Evolutionary conservation across 2,113 vertebrate species (phyloP).

Genomic region (Lathamus discolor): DNA sequence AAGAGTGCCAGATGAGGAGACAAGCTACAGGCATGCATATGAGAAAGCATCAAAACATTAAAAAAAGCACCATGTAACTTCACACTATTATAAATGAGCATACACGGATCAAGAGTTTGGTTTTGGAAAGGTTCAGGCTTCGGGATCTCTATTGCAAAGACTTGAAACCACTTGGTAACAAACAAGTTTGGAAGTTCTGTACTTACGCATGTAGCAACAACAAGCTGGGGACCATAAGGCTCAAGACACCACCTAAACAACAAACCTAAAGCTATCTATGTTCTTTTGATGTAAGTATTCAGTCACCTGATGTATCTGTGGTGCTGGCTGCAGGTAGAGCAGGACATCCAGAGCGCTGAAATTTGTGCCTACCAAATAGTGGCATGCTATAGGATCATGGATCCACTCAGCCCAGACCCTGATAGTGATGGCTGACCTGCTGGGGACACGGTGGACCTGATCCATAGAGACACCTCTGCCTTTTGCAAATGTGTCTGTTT

Average conservation of each 20-base stretch:
- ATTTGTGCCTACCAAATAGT: fast-evolving
- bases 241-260: background rate
- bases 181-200: background rate
- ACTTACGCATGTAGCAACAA: background rate
- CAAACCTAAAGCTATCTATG: background rate
- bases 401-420: background rate
- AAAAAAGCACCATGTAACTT: background rate
- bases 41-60: background rate
- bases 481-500: background rate
- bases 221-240: background rate
- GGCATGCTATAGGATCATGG: background rate
- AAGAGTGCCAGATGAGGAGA: background rate
- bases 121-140: background rate
- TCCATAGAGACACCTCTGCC: background rate
- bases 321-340: background rate
- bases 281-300: background rate
- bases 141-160: background rate
- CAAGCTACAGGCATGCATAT: background rate
- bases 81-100: background rate
- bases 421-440: background rate
- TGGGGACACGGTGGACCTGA: fast-evolving
- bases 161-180: background rate
- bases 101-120: background rate
- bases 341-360: background rate
- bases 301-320: background rate